These are phyloP conservation scores for Leptopilina syphax DNA, from an alignment of 2,888 invertebrate genomes.

Conservation along the genomic window DNA sequence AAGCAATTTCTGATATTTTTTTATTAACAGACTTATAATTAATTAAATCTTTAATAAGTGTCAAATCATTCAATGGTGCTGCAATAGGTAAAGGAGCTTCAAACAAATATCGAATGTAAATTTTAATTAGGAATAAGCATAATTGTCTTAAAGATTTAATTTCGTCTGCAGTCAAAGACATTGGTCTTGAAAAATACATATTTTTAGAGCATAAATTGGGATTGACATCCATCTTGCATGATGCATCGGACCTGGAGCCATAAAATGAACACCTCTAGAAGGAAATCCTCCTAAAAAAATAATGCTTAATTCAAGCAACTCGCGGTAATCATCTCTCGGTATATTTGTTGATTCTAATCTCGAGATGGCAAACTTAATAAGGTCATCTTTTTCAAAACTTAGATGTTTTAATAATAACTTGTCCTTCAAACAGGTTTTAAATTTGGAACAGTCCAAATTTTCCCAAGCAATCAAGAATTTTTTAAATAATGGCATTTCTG, in stretches of 20 bases:
- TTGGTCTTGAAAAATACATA: slow-evolving; percentile 56
- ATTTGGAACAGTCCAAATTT: slow-evolving; percentile 35
- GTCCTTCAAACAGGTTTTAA: slow-evolving; percentile 42
- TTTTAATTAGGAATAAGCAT: slow-evolving; percentile 54
- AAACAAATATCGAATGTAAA: slow-evolving; percentile 56
- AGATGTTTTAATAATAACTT: slow-evolving; percentile 42
- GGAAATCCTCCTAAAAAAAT: slow-evolving; percentile 43
- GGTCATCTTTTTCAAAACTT: slow-evolving; percentile 34
- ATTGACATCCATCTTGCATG: slow-evolving; percentile 59
- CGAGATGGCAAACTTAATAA: slow-evolving; percentile 27
- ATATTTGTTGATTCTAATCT: slow-evolving; percentile 24
- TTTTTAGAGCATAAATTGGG: slow-evolving; percentile 53
- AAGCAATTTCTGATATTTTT: slow-evolving; percentile 44
- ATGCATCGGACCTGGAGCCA: slow-evolving; percentile 50
- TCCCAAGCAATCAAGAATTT: slow-evolving; percentile 43
- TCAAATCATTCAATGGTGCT: slow-evolving; percentile 54
- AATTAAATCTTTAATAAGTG: slow-evolving; percentile 51
- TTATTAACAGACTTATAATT: slow-evolving; percentile 43
- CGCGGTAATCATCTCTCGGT: slow-evolving; percentile 56
- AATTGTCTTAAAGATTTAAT: slow-evolving; percentile 47
- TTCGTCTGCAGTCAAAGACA: slow-evolving; percentile 45
- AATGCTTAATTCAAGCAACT: slow-evolving; percentile 54
- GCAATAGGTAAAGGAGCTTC: slow-evolving; percentile 41
- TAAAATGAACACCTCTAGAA: slow-evolving; percentile 35
- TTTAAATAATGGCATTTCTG: slow-evolving; percentile 44